Evolutionary conservation across 2,888 invertebrate species (phyloP).

Genomic region (Drosophila vallismaia): DNA sequence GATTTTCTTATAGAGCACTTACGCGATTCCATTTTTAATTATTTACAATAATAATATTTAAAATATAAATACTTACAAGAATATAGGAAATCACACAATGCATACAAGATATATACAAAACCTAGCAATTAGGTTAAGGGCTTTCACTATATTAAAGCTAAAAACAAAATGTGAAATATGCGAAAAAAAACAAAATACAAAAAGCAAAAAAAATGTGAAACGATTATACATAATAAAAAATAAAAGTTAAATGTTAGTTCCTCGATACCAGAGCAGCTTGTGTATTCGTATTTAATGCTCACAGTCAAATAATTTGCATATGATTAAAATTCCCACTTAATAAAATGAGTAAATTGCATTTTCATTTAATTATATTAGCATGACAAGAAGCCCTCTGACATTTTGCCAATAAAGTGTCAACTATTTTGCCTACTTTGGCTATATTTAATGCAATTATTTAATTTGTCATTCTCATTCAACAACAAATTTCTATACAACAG

Average conservation of each 20-base stretch:
- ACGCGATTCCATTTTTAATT: slow-evolving; percentile 59
- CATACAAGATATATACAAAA: slow-evolving; percentile 33
- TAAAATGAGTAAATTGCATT: slow-evolving; percentile 16
- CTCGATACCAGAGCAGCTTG: slow-evolving; percentile 42
- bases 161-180: slow-evolving; percentile 37
- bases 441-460: slow-evolving; percentile 32
- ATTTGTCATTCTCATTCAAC: slow-evolving; percentile 20
- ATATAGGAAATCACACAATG: slow-evolving; percentile 25
- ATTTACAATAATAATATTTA: slow-evolving; percentile 46
- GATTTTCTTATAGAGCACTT: slow-evolving; percentile 67
- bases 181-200: slow-evolving; percentile 13
- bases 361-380: slow-evolving; percentile 27
- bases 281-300: slow-evolving; percentile 35
- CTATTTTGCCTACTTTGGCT: slow-evolving; percentile 33
- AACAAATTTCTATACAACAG: slow-evolving; percentile 11
- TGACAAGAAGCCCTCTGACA: slow-evolving; percentile 17
- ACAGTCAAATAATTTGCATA: slow-evolving; percentile 35
- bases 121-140: slow-evolving; percentile 44
- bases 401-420: slow-evolving; percentile 37
- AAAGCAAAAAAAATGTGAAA: slow-evolving; percentile 8
- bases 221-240: slow-evolving; percentile 29
- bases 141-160: slow-evolving; percentile 49
- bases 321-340: slow-evolving; percentile 21
- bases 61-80: slow-evolving; percentile 39
- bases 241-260: slow-evolving; percentile 58